A percentile compares a stretch with the other conserved stretches of the same genome.
phyloP scores from a whole-genome alignment of 2,888 invertebrate genomes.

The Epistrophe eligans region DNA sequence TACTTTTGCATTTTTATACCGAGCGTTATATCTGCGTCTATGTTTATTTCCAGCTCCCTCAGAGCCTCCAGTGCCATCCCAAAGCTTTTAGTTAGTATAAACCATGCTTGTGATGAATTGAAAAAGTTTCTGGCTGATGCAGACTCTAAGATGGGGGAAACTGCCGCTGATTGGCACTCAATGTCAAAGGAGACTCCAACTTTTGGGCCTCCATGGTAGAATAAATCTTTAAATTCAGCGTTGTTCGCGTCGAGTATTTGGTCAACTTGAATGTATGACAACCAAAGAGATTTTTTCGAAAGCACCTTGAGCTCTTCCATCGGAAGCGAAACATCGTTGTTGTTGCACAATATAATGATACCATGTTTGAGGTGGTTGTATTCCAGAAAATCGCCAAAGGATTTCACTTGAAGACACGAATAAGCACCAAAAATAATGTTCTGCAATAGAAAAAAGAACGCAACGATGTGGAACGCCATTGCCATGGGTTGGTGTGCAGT shows the following conservation, averaged over 20 bases:
- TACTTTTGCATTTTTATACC: slow-evolving; percentile 76
- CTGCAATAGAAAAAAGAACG: slow-evolving; percentile 23
- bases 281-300: slow-evolving; percentile 73
- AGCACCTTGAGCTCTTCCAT: slow-evolving; percentile 22
- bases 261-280: slow-evolving; percentile 78
- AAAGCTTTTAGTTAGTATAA: slow-evolving; percentile 77
- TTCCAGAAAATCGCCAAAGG: slow-evolving; percentile 80
- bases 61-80: slow-evolving; percentile 21
- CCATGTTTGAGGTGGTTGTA: slow-evolving; percentile 79
- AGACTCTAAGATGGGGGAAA: slow-evolving; percentile 67
- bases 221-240: slow-evolving; percentile 76
- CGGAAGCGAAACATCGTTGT: neutral
- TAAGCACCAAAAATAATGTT: slow-evolving; percentile 8
- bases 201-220: slow-evolving; percentile 77
- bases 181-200: slow-evolving; percentile 78
- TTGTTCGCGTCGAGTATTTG: neutral
- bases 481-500: neutral
- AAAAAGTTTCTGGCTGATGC: slow-evolving; percentile 78
- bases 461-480: slow-evolving; percentile 36
- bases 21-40: slow-evolving; percentile 81
- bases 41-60: slow-evolving; percentile 76
- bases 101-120: slow-evolving; percentile 80
- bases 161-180: slow-evolving; percentile 58
- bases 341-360: slow-evolving; percentile 73
- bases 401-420: slow-evolving; percentile 64